Conservation (phyloP, 2,888 invertebrate species). For the Atethmia centrago region DNA sequence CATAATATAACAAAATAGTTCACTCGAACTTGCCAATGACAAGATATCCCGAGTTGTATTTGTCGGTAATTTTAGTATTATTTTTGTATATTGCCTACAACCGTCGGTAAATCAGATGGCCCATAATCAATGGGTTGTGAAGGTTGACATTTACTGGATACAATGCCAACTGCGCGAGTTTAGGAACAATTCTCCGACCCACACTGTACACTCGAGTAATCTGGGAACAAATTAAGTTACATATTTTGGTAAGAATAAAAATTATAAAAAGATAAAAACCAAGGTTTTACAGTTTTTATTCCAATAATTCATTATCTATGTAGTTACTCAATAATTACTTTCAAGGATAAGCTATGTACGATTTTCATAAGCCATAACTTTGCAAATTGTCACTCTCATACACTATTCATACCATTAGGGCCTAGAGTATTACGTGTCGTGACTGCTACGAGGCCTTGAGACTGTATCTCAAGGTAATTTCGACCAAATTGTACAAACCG, state of each 20-base stretch:
- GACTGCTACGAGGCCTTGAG: constrained; percentile 55
- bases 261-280: background rate
- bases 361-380: constrained; percentile 48
- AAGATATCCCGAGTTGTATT: background rate
- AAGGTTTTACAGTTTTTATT: background rate
- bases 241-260: background rate
- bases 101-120: constrained; percentile 16
- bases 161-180: constrained; percentile 5
- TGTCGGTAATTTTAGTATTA: background rate
- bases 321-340: constrained; percentile 17
- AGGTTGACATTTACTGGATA: constrained; percentile 36
- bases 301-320: background rate
- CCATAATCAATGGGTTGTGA: constrained; percentile 14
- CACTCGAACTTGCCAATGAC: background rate
- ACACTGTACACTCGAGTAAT: background rate
- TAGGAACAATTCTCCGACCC: background rate
- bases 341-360: constrained; percentile 43
- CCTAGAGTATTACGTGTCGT: constrained; percentile 55
- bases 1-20: background rate
- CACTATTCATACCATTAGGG: constrained; percentile 62
- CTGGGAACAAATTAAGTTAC: background rate
- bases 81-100: constrained; percentile 3
- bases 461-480: constrained; percentile 57
- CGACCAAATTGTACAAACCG: constrained; percentile 31
- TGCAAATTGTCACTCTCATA: constrained; percentile 58